phyloP scores from a whole-genome alignment of 2,888 invertebrate genomes.

The Aphidius colemani region DNA sequence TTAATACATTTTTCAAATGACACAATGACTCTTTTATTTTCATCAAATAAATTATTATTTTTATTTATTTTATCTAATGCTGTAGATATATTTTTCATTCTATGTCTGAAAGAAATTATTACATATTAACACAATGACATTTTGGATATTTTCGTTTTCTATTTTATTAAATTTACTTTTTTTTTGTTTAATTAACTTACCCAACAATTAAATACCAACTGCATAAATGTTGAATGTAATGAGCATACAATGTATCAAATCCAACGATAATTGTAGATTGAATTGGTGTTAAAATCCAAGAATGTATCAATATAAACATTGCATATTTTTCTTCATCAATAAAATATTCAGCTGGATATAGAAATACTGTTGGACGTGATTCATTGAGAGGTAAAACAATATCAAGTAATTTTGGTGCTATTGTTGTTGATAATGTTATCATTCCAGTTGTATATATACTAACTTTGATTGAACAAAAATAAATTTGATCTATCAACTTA shows the following conservation, averaged over 20 bases:
- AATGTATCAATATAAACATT: constrained; percentile 11
- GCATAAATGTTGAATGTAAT: constrained; percentile 18
- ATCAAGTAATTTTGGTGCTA: constrained; percentile 18
- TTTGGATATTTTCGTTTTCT: too few relatives aligned
- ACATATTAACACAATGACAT: too few relatives aligned
- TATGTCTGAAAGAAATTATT: background rate
- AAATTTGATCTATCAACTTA: too few relatives aligned
- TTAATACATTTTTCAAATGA: too few relatives aligned
- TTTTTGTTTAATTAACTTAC: background rate
- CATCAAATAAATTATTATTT: too few relatives aligned
- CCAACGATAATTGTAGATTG: constrained; percentile 18
- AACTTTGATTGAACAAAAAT: background rate
- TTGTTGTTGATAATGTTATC: background rate
- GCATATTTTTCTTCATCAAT: constrained; percentile 19
- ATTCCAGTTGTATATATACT: constrained; percentile 5
- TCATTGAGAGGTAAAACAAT: constrained; percentile 12
- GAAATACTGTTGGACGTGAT: constrained; percentile 7
- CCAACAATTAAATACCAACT: constrained; percentile 22
- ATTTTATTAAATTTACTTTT: too few relatives aligned
- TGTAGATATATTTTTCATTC: constrained; percentile 4
- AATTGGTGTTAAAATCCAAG: constrained; percentile 12
- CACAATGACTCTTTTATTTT: too few relatives aligned
- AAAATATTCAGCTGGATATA: constrained; percentile 21
- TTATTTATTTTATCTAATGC: too few relatives aligned
- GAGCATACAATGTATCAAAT: constrained; percentile 15